Evolutionary conservation across 2,113 vertebrate genomes (phyloP).

Genomic region (Anarhynchus alexandrinus): DNA sequence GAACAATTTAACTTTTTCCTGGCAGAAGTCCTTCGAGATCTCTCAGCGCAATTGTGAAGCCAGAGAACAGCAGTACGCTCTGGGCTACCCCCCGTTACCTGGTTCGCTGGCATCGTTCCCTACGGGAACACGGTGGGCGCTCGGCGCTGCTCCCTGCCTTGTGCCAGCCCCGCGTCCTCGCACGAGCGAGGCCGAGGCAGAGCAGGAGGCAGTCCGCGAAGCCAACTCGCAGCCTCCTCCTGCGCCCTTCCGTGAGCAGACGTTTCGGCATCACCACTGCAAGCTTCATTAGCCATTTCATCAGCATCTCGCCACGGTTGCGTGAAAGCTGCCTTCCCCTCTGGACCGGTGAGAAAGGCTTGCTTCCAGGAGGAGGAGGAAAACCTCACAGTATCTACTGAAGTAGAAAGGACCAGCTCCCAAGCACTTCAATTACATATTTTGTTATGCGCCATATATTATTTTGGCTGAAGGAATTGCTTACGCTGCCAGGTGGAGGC

Average conservation of each 20-base stretch:
- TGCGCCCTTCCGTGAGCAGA: background rate
- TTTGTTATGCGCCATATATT: background rate
- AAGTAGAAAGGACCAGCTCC: background rate
- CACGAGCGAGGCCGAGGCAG: background rate
- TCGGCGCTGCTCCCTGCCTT: background rate
- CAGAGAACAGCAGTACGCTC: background rate
- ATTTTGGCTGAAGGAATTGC: background rate
- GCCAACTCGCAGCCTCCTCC: background rate
- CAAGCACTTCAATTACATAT: background rate
- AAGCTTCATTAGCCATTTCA: background rate
- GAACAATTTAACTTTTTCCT: background rate
- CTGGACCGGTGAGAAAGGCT: background rate
- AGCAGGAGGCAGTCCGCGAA: background rate
- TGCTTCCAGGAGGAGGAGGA: background rate
- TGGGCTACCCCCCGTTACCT: background rate
- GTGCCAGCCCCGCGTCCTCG: background rate
- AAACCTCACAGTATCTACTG: background rate
- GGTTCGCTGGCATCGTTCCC: background rate
- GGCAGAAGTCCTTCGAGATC: background rate
- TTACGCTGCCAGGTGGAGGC: background rate
- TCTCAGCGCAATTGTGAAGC: background rate
- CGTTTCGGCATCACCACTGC: rapidly evolving
- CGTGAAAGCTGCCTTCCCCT: background rate
- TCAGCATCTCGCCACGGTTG: background rate
- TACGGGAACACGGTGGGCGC: background rate